A percentile compares a stretch with the other conserved stretches of the same genome.
These are phyloP conservation scores for Protomyctophum bolini DNA, from an alignment of 2,113 vertebrate genomes.

Conservation along the genomic window DNA sequence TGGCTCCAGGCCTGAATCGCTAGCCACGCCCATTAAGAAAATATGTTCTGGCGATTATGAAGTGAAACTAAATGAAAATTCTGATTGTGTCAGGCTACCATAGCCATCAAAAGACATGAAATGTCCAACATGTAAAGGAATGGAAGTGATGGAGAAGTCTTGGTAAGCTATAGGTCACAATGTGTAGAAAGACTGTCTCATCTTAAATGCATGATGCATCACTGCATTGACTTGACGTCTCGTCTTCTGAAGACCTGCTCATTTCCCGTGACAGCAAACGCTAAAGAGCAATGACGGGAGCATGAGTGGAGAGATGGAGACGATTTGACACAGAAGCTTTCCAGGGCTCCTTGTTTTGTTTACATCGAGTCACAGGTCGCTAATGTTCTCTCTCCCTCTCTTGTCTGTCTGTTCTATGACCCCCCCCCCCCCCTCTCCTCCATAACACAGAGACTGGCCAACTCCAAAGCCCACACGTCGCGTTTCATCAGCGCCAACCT, in stretches of 20 bases:
- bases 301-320: neutral
- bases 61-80: too few species aligned
- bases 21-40: too few species aligned
- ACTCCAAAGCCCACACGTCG: constrained; percentile 95
- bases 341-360: constrained; percentile 42
- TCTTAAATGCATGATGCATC: neutral
- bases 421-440: constrained; percentile 28
- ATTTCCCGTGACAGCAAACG: constrained; percentile 22
- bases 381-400: constrained; percentile 11
- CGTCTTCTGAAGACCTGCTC: neutral
- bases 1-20: too few species aligned
- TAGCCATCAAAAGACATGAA: too few species aligned
- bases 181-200: neutral
- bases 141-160: too few species aligned
- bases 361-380: constrained; percentile 39
- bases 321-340: constrained; percentile 11
- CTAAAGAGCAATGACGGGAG: neutral
- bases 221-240: neutral
- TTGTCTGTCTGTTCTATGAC: neutral
- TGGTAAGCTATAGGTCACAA: too few species aligned
- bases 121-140: too few species aligned
- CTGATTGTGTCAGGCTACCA: too few species aligned
- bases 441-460: constrained; percentile 86
- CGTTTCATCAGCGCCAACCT: constrained; percentile 98
- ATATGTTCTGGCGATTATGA: too few species aligned